Base-by-base conservation (phyloP, 2,888 invertebrate genomes). In the Coecobrya sp. region DNA sequence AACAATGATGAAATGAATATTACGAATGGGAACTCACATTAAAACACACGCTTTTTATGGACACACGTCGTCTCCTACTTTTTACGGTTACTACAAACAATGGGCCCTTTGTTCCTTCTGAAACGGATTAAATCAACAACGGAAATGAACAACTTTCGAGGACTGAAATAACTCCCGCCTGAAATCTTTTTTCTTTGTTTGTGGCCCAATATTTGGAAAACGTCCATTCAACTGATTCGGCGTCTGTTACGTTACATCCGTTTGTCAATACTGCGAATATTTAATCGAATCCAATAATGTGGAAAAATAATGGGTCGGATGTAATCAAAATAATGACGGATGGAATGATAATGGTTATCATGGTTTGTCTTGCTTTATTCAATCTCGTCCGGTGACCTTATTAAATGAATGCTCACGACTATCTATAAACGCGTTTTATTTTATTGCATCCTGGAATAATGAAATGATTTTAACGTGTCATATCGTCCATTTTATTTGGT, bases 121-220 rank as follows among this genome's bases (percentile, higher is more conserved):
- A 45, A 76, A 76, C 13, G 25, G 19, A 76, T 49, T 45, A 76
- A 73, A 76, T 76, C 45, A 45, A 49, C 76, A 76, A 76, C 49
- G 45, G 25, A 73, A 73, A 76, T 76, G 49, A 22, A 76, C 49
- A 45, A n/a, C 45, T 76, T 45, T 76, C 2, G 42, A 36, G 19
- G 42, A 73, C 73, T 5, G 42, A n/a, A 68, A 68, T 30, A 13
- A n/a, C 68, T n/a, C 25, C 36, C 36, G 36, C 0, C 30, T 68
- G 30, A 36, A 65, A 65, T 65, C 11, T 59, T 19, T 59, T n/a
- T 59, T 65, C 27, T 59, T 59, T 59, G 59, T 19, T 22, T n/a
- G 3, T 59, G 59, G 7, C 59, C 1, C 59, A n/a, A 59, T 19
- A 1, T 1, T 2, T 0, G 19, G 8, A 59, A 19, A 59, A 59